A percentile compares a stretch with the other conserved stretches of the same genome.
Evolutionary conservation across 2,797 vertebrate species (phyloP).

Genomic region (Cryptoblepharus egeriae): DNA sequence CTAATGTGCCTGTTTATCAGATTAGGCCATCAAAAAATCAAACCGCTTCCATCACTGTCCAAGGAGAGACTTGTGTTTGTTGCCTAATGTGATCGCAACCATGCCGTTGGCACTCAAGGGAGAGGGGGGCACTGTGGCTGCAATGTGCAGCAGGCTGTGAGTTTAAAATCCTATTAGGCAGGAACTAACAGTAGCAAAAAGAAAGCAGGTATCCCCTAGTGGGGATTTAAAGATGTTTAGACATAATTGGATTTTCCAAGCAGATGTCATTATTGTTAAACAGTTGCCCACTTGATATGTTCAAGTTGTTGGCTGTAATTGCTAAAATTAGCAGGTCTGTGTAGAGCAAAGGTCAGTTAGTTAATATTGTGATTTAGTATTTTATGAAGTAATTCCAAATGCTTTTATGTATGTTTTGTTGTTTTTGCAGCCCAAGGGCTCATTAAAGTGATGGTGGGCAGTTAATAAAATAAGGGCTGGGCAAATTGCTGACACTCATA

Average conservation of each 20-base stretch:
- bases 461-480: slow-evolving; percentile 58
- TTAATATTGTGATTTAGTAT: slow-evolving; percentile 76
- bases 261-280: slow-evolving; percentile 88
- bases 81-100: slow-evolving; percentile 64
- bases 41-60: slow-evolving; percentile 72
- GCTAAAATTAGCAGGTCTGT: slow-evolving; percentile 88
- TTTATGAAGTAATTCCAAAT: slow-evolving; percentile 79
- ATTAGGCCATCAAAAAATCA: slow-evolving; percentile 66
- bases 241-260: slow-evolving; percentile 88
- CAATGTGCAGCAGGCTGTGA: slow-evolving; percentile 66
- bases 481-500: background rate
- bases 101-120: slow-evolving; percentile 67
- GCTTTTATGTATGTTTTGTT: slow-evolving; percentile 71
- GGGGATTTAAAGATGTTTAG: slow-evolving; percentile 78
- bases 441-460: slow-evolving; percentile 69
- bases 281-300: slow-evolving; percentile 88
- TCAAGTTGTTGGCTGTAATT: slow-evolving; percentile 88
- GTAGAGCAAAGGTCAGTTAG: slow-evolving; percentile 84
- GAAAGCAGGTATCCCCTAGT: slow-evolving; percentile 78
- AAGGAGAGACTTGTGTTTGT: slow-evolving; percentile 36
- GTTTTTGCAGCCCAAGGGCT: slow-evolving; percentile 62
- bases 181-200: slow-evolving; percentile 72
- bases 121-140: slow-evolving; percentile 58
- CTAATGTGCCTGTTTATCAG: slow-evolving; percentile 66
- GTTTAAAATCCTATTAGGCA: slow-evolving; percentile 79